These are phyloP conservation scores for Malthinus seriepunctatus DNA, from an alignment of 2,888 invertebrate genomes.

Conservation along the genomic window DNA sequence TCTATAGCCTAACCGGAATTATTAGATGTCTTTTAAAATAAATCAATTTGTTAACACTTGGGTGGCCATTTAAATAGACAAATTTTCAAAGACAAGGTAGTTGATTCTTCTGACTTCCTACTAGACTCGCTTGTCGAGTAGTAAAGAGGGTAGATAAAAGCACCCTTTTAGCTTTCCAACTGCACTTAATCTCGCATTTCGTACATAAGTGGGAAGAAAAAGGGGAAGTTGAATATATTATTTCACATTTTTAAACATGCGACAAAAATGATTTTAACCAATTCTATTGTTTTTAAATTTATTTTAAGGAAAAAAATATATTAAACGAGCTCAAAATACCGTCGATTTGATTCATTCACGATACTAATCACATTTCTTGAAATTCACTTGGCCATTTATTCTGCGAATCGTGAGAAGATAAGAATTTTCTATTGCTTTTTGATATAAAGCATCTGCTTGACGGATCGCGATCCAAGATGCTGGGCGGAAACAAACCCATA, in stretches of 20 bases:
- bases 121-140: slow-evolving; percentile 15
- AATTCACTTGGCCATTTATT: slow-evolving; percentile 36
- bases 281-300: slow-evolving; percentile 5
- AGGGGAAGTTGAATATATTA: too few species aligned
- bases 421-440: slow-evolving; percentile 29
- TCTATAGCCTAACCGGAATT: slow-evolving; percentile 2
- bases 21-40: background rate
- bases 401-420: slow-evolving; percentile 29
- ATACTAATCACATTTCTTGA: slow-evolving; percentile 31
- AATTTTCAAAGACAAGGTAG: background rate
- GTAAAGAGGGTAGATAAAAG: background rate
- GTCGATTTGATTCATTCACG: slow-evolving; percentile 7
- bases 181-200: background rate
- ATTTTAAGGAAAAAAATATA: background rate
- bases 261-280: background rate
- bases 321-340: slow-evolving; percentile 6
- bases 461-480: slow-evolving; percentile 34
- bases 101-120: slow-evolving; percentile 18
- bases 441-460: slow-evolving; percentile 36
- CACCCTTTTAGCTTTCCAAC: background rate
- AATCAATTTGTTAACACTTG: slow-evolving; percentile 3
- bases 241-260: too few species aligned
- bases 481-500: slow-evolving; percentile 34
- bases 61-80: slow-evolving; percentile 3
- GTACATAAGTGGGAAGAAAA: slow-evolving; percentile 6